Percentiles rank a stretch among this genome's conserved stretches.
These are phyloP conservation scores for Empis livida DNA, from an alignment of 2,888 invertebrate genomes.

Conservation along the genomic window DNA sequence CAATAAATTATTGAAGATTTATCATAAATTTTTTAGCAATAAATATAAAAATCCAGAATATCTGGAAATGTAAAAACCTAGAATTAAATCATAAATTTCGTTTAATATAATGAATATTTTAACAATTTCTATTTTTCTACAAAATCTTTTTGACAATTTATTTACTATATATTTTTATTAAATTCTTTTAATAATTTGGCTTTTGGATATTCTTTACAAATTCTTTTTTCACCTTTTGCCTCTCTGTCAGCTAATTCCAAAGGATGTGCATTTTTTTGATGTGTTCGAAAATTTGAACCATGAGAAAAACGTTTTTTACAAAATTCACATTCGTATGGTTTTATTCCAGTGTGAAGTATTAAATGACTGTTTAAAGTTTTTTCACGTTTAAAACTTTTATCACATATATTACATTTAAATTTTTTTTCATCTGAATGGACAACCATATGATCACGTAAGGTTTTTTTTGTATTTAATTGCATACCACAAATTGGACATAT, in stretches of 20 bases:
- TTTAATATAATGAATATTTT: too few species aligned
- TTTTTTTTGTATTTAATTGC: constrained; percentile 36
- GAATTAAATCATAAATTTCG: too few species aligned
- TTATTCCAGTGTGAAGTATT: constrained; percentile 31
- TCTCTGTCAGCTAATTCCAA: constrained; percentile 32
- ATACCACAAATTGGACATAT: constrained; percentile 34
- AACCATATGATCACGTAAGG: constrained; percentile 36
- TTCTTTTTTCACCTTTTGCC: constrained; percentile 12
- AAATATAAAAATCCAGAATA: too few species aligned
- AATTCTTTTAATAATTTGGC: neutral
- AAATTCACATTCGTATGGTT: constrained; percentile 34
- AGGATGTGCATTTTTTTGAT: constrained; percentile 33
- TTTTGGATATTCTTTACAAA: neutral
- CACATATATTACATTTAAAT: constrained; percentile 31
- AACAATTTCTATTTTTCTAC: too few species aligned
- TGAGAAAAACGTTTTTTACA: constrained; percentile 33
- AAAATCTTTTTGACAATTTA: too few species aligned
- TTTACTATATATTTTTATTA: too few species aligned
- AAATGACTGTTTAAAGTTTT: constrained; percentile 34
- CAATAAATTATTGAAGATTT: too few species aligned
- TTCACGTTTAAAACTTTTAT: constrained; percentile 29
- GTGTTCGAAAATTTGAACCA: constrained; percentile 34
- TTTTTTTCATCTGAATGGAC: constrained; percentile 31
- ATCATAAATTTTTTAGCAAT: too few species aligned
- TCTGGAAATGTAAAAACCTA: too few species aligned